Evolutionary conservation across 2,113 vertebrate species (phyloP), one percentile per base, ranked within the genome.

Genomic region (Phyllopteryx taeniolatus): DNA sequence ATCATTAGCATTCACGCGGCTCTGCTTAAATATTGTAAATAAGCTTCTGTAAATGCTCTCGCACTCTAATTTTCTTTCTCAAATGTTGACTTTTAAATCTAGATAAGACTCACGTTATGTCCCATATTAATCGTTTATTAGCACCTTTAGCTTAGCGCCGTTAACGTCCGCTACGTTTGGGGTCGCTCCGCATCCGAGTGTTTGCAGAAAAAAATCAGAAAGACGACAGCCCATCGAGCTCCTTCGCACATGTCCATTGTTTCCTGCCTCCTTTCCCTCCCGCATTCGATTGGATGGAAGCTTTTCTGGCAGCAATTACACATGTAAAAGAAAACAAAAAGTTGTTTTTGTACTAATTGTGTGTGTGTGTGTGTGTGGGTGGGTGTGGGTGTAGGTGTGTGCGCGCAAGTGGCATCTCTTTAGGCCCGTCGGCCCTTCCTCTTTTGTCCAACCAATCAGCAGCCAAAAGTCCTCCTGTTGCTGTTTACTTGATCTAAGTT

Each of bases 181-280:
- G 20, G 8, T 56, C 20, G n/a, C 47, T 31, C n/a, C 13, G 12
- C 44, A 22, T 31, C 69, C 22, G 51, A 66, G 77, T 80, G 78
- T 63, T 79, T 78, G n/a, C 63, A 39, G n/a, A 42, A 8, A 46
- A 42, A 10, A n/a, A 64, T 64, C 39, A 12, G 20, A 46, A n/a
- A 15, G 8, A n/a, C 4, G 12, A 42, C 43, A 2, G 43, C 63
- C 19, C 15, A 47, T 27, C 63, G 22, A 20, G 14, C 10, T 14
- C 42, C 59, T 35, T 17, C 1, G 20, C 57, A 27, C 27, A 57
- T 57, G n/a, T 57, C 51, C 8, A 9, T 19, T 54, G 19, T 19
- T 22, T 22, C 20, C 9, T n/a, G 22, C 22, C 22, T 33, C 14
- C 2, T 15, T 60, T 33, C 27, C 33, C 13, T 60, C 13, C 13